Base-by-base conservation (phyloP, 2,888 invertebrate species). In the Falcaria lacertinaria region DNA sequence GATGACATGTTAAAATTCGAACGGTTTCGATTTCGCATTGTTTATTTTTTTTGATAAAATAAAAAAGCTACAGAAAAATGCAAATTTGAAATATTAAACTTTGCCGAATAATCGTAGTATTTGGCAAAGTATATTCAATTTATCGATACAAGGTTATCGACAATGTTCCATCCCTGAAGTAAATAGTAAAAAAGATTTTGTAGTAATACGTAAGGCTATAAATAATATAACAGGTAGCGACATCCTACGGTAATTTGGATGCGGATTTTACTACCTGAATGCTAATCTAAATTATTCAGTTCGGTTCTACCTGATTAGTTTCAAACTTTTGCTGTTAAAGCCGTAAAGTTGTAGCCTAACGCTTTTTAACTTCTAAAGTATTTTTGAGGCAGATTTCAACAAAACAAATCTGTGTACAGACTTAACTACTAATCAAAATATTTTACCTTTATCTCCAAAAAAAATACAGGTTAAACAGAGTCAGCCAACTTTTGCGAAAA, bases 201-300 rank as follows among this genome's bases (percentile, higher is more conserved):
- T 28, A 28, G 13, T 37, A 15, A 22, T 37, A 22, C 22, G 37
- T 25, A 22, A 22, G 22, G 14, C 14, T 22, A 8, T 37, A 22
- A 37, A 37, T 37, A 37, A 37, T 37, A 16, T 8, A 37, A 14
- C 22, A 37, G 15, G 37, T 22, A 14, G 22, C 37, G 37, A 37
- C 37, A 37, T 8, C 22, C 37, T 22, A 22, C 22, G 22, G 25
- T 15, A 28, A 28, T 28, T 11, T 11, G 2, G 28, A 28, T 2
- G 28, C 11, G 28, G 28, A 11, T 28, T 28, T 11, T 28, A 28
- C 28, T 28, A 28, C 28, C 28, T 28, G 28, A 28, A 28, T 28
- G 3, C 28, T 28, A 28, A 28, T 28, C 28, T 28, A 11, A 28
- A 28, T 28, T 11, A 28, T 28, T 28, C 11, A 28, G 8, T 11